Conservation (phyloP, 2,797 vertebrate genomes). For the Tiaroga cobitis region DNA sequence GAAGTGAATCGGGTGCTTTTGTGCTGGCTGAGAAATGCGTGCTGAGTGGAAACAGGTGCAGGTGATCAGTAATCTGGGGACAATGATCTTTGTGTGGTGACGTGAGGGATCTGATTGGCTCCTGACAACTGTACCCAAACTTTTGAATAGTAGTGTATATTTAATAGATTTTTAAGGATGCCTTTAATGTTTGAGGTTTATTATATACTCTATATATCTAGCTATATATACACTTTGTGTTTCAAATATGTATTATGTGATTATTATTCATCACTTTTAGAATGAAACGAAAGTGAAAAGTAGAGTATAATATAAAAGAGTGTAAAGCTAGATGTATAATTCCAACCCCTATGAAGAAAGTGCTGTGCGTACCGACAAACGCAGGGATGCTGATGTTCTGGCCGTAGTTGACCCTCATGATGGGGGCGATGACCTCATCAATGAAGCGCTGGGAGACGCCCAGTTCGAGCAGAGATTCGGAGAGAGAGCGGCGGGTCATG, state of each 20-base stretch:
- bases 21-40: no score
- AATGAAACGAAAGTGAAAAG: not conserved
- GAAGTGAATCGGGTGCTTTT: no score
- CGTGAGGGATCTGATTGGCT: no score
- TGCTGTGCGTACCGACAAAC: constrained; percentile 88
- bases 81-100: no score
- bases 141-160: not conserved
- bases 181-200: not conserved
- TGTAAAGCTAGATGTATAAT: not conserved
- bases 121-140: not conserved
- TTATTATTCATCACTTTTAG: not conserved
- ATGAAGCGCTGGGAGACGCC: constrained; percentile 96
- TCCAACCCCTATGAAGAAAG: not conserved
- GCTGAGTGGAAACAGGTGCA: no score
- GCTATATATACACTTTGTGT: not conserved
- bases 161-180: not conserved
- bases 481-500: constrained; percentile 91
- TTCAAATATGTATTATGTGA: not conserved
- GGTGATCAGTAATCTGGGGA: no score
- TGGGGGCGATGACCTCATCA: constrained; percentile 90
- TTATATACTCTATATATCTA: not conserved
- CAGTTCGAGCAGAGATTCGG: constrained; percentile 91
- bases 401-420: constrained; percentile 93
- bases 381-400: constrained; percentile 93
- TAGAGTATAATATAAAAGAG: not conserved